Conservation (phyloP, 1,140 invertebrate genomes). For the Sitodiplosis mosellana region DNA sequence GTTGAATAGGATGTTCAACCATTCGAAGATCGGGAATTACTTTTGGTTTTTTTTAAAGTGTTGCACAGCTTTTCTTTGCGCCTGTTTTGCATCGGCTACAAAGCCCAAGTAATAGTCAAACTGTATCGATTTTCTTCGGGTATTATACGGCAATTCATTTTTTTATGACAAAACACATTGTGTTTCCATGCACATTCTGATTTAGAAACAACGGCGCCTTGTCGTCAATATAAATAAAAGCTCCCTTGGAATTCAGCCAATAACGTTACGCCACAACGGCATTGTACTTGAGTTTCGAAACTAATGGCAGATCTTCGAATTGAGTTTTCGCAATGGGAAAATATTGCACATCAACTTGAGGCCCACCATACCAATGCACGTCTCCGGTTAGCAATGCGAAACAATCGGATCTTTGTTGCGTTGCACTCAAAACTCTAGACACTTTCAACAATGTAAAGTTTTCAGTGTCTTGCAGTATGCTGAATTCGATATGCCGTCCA, state of each 20-base stretch:
- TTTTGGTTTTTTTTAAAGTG: slow-evolving; percentile 30
- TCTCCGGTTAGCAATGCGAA: neutral
- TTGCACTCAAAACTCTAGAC: neutral
- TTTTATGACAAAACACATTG: slow-evolving; percentile 40
- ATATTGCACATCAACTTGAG: slow-evolving; percentile 34
- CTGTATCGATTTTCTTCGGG: slow-evolving; percentile 15
- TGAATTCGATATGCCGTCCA: neutral
- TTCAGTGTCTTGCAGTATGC: neutral
- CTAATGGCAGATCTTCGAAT: slow-evolving; percentile 35
- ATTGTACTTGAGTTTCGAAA: slow-evolving; percentile 40
- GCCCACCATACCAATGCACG: slow-evolving; percentile 39
- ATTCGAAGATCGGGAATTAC: slow-evolving; percentile 50
- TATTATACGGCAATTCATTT: slow-evolving; percentile 32
- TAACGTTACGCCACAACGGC: slow-evolving; percentile 52
- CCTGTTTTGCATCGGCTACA: slow-evolving; percentile 34
- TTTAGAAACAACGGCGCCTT: slow-evolving; percentile 49
- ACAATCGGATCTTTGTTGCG: neutral
- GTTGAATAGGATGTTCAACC: slow-evolving; percentile 59
- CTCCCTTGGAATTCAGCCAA: slow-evolving; percentile 52
- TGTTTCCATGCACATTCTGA: slow-evolving; percentile 37
- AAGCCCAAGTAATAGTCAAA: slow-evolving; percentile 40
- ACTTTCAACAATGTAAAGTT: neutral
- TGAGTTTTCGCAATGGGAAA: slow-evolving; percentile 46
- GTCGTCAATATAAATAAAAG: slow-evolving; percentile 39
- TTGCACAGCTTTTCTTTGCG: slow-evolving; percentile 40